Base-by-base conservation (phyloP, 2,888 invertebrate genomes). In the Troides helena region DNA sequence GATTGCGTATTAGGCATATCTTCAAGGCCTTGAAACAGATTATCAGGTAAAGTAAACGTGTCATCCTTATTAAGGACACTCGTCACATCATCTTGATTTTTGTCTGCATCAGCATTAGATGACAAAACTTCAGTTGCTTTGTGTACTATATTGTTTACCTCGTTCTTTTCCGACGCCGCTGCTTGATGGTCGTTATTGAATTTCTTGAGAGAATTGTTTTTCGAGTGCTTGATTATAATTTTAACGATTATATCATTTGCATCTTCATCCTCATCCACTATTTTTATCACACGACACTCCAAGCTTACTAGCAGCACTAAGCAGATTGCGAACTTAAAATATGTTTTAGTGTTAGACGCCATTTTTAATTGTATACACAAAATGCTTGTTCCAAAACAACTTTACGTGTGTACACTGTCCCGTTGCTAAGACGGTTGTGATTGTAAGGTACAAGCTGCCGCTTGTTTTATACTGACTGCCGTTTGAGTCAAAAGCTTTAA, bases 231-330 rank as follows among this genome's bases (percentile, higher is more conserved):
- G 18, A 65, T 21, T n/a, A 66, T 50, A 30, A 69, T 66, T 17
- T 65, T 65, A 8, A 61, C 14, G 18, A 61, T 18, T 1, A 59
- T 30, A 36, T 69, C 65, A 1, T 30, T 36, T 12, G 46, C 62
- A 36, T 61, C 56, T 1, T 46, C 39, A 1, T 2, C 7, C 6
- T 69, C 62, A 21, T 69, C 69, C 10, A 43, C 58, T 4, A 66
- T 66, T 62, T 62, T 65, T n/a, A 57, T 57, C 21, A 65, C 65
- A 61, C 69, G 46, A 61, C 69, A 69, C 57, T 65, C 57, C 25
- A 69, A 56, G 65, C 23, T 57, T 7, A 69, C 43, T 23, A 69
- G 10, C 4, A 69, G 1, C 53, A 56, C 39, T 7, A 61, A 63
- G 43, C 60, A 68, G 3, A 65, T 21, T 14, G 43, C 43, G n/a